Conservation (phyloP, 1,140 invertebrate species). For the Delia radicum region DNA sequence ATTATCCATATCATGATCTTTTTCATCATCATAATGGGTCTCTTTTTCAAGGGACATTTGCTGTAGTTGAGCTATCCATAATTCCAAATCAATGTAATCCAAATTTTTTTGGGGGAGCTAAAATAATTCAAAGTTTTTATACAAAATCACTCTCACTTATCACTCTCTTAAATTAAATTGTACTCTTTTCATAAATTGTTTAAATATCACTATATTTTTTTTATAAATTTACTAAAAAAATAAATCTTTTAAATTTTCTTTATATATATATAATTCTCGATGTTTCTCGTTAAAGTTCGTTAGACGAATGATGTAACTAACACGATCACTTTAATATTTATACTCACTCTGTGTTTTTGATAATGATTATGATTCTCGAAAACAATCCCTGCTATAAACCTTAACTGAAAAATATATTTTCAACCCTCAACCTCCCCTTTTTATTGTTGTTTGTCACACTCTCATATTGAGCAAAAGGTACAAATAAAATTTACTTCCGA, state of each 20-base stretch:
- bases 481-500: slow-evolving; percentile 10
- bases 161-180: background rate
- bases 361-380: background rate
- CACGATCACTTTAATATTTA: slow-evolving; percentile 50
- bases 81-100: background rate
- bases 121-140: background rate
- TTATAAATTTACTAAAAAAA: background rate
- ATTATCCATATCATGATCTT: slow-evolving; percentile 37
- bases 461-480: background rate
- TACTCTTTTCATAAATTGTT: background rate
- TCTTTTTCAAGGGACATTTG: slow-evolving; percentile 85
- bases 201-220: no score
- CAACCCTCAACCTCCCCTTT: slow-evolving; percentile 22
- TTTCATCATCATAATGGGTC: slow-evolving; percentile 69
- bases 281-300: slow-evolving; percentile 44
- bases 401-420: background rate
- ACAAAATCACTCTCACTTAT: background rate
- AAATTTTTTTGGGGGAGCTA: background rate
- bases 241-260: background rate
- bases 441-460: slow-evolving; percentile 11
- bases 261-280: background rate
- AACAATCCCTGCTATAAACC: slow-evolving; percentile 27
- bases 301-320: slow-evolving; percentile 51
- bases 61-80: slow-evolving; percentile 59
- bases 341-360: background rate